Base-by-base conservation (phyloP, 2,113 vertebrate species). In the Cyrtonyx montezumae region DNA sequence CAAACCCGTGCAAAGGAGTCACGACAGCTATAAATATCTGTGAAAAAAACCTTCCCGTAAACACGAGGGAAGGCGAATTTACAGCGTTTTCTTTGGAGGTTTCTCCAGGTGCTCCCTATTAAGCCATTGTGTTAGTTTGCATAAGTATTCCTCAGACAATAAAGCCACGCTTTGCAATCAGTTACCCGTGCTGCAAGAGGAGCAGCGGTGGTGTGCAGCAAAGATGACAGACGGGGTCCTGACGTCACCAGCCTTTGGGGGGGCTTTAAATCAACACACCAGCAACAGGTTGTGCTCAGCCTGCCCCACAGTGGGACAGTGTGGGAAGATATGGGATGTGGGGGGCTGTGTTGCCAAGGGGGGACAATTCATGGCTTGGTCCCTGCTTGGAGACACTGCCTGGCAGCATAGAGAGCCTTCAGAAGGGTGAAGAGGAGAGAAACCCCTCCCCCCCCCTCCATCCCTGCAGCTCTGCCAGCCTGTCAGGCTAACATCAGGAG, bases 91-190 rank as follows among this genome's bases (percentile, higher is more conserved):
- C 95, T 94, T 95, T 84, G 91, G 85, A 92, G 94, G 49, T 86
- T 86, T 95, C 91, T 91, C 87, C 9, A 89, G 95, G 91, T 94
- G 87, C 78, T 93, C 87, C 91, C 94, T 90, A 90, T 94, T 95
- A 97, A 94, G 85, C 88, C 65, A 80, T 59, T 88, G 92, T 65
- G 80, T 59, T 95, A 30, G 6, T 96, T 95, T 95, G 94, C 84
- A 66, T 95, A 96, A 96, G 83, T 89, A 93, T 82, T 96, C 94
- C 95, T 95, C 73, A 91, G 94, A 94, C 85, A 96, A 87, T 70
- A 83, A 86, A 88, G 56, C 45, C 45, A 85, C 74, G 79, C 70
- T 69, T 84, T 4, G 14, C 78, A 46, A 85, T 82, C 65, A 51
- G 79, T 88, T 80, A 93, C 13, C 9, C 0, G 92, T 89, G 91